Conservation (phyloP, 2,888 invertebrate genomes). For the Pherbina coryleti region DNA sequence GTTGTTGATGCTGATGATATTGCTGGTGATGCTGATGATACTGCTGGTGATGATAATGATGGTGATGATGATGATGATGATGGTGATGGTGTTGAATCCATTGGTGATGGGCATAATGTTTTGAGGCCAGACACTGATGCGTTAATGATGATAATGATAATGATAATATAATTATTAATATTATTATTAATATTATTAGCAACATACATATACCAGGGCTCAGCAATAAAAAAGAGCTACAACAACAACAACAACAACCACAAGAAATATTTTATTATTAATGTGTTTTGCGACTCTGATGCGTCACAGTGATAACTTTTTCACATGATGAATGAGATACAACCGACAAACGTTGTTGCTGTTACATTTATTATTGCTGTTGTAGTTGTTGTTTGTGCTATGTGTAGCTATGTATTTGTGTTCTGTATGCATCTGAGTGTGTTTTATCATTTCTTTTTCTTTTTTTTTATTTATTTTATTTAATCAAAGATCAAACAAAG, state of each 20-base stretch:
- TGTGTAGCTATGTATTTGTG: neutral
- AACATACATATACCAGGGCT: neutral
- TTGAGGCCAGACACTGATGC: conserved; percentile 39
- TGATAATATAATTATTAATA: conserved; percentile 39
- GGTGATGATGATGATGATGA: conserved; percentile 6
- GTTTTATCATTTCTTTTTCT: too few relatives aligned
- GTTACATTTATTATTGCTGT: neutral
- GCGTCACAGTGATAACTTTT: conserved; percentile 30
- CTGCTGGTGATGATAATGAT: neutral
- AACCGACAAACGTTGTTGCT: neutral
- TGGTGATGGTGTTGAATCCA: neutral
- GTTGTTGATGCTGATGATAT: conserved; percentile 1
- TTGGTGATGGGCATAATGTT: neutral
- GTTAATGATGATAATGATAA: conserved; percentile 42
- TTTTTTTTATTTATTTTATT: too few relatives aligned
- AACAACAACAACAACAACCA: neutral
- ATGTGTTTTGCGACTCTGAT: conserved; percentile 6
- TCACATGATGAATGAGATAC: conserved; percentile 24
- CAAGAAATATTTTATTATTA: conserved; percentile 5
- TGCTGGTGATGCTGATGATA: neutral
- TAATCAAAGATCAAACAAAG: too few relatives aligned
- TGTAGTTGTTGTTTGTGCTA: neutral
- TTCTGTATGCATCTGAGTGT: too few relatives aligned
- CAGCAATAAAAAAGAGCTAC: neutral
- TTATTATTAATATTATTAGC: conserved; percentile 1